Conservation (phyloP, 2,113 vertebrate species). For the Fregetta grallaria region DNA sequence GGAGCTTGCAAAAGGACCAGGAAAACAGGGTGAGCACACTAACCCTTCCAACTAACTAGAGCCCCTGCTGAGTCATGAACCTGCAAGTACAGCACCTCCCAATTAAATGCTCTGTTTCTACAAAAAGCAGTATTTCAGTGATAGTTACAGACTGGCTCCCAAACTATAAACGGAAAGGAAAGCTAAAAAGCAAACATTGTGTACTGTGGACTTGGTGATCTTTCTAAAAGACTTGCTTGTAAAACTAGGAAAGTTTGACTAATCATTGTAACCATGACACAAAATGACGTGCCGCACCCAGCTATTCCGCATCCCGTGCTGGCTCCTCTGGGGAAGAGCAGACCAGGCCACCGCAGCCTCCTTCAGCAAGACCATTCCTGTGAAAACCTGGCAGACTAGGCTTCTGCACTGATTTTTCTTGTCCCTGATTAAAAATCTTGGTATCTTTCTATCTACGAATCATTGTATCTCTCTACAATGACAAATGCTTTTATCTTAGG, state of each 20-base stretch:
- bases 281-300: accelerated
- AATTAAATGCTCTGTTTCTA: not conserved
- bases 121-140: not conserved
- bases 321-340: not conserved
- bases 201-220: not conserved
- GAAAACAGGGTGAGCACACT: not conserved
- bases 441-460: too few relatives aligned
- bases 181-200: not conserved
- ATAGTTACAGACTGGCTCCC: not conserved
- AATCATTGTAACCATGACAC: accelerated
- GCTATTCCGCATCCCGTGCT: accelerated
- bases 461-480: not conserved
- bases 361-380: accelerated
- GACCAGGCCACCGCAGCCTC: too few relatives aligned
- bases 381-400: accelerated
- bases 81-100: not conserved
- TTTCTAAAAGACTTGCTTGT: not conserved
- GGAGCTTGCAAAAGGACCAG: not conserved
- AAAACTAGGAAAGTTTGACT: not conserved
- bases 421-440: not conserved
- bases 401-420: not conserved
- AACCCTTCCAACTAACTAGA: not conserved
- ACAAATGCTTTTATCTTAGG: not conserved
- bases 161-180: not conserved
- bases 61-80: not conserved